Percentiles rank a stretch among this genome's conserved stretches.
Conservation (phyloP, 2,888 invertebrate species). For the Horisme vitalbata region DNA sequence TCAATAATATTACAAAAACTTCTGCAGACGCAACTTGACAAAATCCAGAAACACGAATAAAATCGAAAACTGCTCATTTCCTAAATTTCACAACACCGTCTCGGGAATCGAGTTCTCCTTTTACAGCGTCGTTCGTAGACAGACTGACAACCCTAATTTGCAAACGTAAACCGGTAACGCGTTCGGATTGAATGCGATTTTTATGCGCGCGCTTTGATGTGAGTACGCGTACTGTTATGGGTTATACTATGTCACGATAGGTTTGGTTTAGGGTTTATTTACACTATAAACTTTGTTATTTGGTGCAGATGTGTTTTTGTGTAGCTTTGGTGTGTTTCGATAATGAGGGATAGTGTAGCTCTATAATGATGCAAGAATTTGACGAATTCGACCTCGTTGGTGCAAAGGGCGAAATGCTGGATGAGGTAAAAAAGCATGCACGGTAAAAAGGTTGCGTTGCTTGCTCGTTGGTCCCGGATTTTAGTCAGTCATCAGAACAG, state of each 20-base stretch:
- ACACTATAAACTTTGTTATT: no score
- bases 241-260: conserved; percentile 9
- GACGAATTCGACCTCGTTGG: no score
- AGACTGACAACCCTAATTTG: conserved; percentile 25
- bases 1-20: not conserved
- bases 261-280: not conserved
- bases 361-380: no score
- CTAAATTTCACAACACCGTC: conserved; percentile 25
- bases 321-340: no score
- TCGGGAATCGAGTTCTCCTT: conserved; percentile 16
- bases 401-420: no score
- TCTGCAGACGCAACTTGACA: not conserved
- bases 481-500: no score
- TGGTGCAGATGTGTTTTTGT: no score
- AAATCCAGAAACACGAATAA: not conserved
- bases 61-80: conserved; percentile 17
- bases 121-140: conserved; percentile 21
- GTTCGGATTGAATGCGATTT: conserved; percentile 21
- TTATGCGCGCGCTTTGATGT: conserved; percentile 23
- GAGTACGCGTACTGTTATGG: conserved; percentile 11
- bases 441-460: no score
- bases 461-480: no score
- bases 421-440: no score
- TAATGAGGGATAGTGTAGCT: no score
- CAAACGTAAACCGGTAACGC: conserved; percentile 18